Conservation (phyloP, 2,888 invertebrate species). For the Ochropleura plecta region DNA sequence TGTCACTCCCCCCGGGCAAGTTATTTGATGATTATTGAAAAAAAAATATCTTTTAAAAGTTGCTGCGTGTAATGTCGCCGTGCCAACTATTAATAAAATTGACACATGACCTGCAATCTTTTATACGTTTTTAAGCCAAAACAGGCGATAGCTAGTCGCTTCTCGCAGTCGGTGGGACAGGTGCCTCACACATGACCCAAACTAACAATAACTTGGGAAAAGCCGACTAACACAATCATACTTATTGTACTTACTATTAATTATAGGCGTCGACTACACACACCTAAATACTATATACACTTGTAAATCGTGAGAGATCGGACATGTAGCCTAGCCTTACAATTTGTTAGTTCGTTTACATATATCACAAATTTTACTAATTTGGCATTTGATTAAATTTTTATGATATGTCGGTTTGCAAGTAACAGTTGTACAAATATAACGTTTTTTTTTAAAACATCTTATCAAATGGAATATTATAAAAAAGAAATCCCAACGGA, state of each 20-base stretch:
- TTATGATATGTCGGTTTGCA: conserved; percentile 52
- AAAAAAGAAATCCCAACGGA: conserved; percentile 40
- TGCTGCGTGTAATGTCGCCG: background rate
- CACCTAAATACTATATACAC: conserved; percentile 49
- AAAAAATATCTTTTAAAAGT: background rate
- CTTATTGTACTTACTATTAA: conserved; percentile 60
- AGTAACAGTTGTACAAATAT: conserved; percentile 43
- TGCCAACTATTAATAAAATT: background rate
- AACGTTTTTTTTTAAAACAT: conserved; percentile 29
- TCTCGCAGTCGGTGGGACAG: background rate
- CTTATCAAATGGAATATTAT: conserved; percentile 47
- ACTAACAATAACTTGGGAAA: conserved; percentile 28
- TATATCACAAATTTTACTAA: conserved; percentile 60
- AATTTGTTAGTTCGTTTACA: conserved; percentile 21
- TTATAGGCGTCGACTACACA: conserved; percentile 49
- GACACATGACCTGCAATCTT: background rate
- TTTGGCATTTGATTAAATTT: conserved; percentile 60
- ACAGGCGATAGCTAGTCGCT: background rate
- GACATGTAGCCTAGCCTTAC: conserved; percentile 55
- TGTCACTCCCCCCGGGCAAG: too few species aligned
- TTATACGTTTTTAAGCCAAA: background rate
- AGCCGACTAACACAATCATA: conserved; percentile 28
- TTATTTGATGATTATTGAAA: too few species aligned
- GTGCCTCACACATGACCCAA: background rate
- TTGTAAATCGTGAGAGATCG: conserved; percentile 59